Evolutionary conservation across 2,888 invertebrate genomes (phyloP).

Genomic region (Kryphioiulus occultus): DNA sequence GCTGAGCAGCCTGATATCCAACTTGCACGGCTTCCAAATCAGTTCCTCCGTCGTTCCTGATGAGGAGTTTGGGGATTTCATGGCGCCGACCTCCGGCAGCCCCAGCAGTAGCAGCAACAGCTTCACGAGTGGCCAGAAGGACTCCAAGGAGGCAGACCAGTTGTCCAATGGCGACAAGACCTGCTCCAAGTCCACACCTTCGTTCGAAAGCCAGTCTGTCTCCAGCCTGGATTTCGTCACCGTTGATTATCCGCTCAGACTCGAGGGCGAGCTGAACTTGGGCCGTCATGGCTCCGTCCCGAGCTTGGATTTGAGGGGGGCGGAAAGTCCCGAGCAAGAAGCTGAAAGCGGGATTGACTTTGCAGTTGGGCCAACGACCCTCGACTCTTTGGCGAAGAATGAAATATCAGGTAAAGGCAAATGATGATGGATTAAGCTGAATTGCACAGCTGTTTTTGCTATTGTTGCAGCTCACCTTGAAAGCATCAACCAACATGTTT

Average conservation of each 20-base stretch:
- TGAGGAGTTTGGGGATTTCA: conserved; percentile 47
- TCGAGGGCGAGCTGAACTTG: conserved; percentile 51
- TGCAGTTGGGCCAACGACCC: background rate
- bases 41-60: background rate
- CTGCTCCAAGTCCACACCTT: conserved; percentile 41
- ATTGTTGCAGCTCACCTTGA: too few species aligned
- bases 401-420: background rate
- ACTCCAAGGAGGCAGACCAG: background rate
- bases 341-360: conserved; percentile 48
- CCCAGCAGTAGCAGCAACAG: background rate
- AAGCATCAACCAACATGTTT: background rate
- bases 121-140: background rate
- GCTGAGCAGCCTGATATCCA: background rate
- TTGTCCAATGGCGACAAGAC: background rate
- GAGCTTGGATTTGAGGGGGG: conserved; percentile 55
- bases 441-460: too few species aligned
- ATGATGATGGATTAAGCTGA: too few species aligned
- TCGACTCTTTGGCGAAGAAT: background rate
- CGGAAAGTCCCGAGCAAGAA: conserved; percentile 45
- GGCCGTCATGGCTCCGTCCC: conserved; percentile 55
- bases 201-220: conserved; percentile 55
- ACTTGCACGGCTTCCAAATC: background rate
- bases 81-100: background rate
- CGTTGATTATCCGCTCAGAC: conserved; percentile 48
- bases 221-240: conserved; percentile 55